phyloP scores from a whole-genome alignment of 1,140 invertebrate genomes.

The Drosophila ironensis region DNA sequence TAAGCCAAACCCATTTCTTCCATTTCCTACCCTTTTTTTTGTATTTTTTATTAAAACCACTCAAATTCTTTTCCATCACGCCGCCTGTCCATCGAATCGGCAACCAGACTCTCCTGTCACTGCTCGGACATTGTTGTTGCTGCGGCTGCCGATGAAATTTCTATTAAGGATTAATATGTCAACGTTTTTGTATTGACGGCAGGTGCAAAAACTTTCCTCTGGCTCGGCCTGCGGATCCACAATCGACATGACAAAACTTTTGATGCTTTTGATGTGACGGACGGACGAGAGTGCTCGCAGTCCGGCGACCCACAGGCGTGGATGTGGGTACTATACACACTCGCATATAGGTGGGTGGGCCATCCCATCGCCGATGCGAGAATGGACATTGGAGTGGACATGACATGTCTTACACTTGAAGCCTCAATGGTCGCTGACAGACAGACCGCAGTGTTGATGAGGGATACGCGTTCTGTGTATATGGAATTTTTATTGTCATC shows the following conservation, averaged over 20 bases:
- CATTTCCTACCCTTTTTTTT: not conserved
- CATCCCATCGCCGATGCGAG: constrained; percentile 2
- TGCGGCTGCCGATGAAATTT: constrained; percentile 62
- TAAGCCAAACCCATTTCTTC: no score
- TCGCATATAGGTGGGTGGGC: not conserved
- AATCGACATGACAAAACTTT: constrained; percentile 69
- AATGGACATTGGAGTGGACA: constrained; percentile 54
- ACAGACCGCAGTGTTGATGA: constrained; percentile 57
- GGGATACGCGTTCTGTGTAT: constrained; percentile 47
- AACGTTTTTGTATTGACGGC: constrained; percentile 54
- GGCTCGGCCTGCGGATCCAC: constrained; percentile 29
- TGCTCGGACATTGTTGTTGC: constrained; percentile 26
- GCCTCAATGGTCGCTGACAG: constrained; percentile 59
- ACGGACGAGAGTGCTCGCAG: constrained; percentile 53
- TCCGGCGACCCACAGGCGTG: not conserved
- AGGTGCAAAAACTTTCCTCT: constrained; percentile 62
- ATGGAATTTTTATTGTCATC: constrained; percentile 51
- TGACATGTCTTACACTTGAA: constrained; percentile 75
- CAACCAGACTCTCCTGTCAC: constrained; percentile 28
- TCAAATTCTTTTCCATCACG: not conserved
- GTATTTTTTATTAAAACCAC: not conserved
- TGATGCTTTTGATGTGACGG: constrained; percentile 73
- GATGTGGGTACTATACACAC: no score
- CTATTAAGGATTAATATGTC: constrained; percentile 78
- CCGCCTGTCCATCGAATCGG: constrained; percentile 6